Evolutionary conservation across 2,888 invertebrate genomes (phyloP).

Genomic region (Gymnosoma rotundatum): DNA sequence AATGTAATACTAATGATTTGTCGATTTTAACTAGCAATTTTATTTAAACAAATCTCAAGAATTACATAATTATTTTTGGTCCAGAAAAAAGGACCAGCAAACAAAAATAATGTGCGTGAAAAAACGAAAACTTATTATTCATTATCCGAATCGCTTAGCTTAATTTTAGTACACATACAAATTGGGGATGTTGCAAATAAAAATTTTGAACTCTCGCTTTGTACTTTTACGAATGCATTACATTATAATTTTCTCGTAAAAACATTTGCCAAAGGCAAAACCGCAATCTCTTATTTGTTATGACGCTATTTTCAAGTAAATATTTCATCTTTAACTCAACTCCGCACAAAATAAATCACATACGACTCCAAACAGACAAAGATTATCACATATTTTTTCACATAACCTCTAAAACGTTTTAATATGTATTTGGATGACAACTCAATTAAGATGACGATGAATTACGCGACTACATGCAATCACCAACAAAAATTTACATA

Average conservation of each 20-base stretch:
- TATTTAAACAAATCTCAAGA: too few relatives aligned
- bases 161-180: neutral
- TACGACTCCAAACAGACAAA: neutral
- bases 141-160: too few relatives aligned
- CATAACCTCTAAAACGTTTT: constrained; percentile 67
- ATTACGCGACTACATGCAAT: constrained; percentile 70
- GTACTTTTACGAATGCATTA: neutral
- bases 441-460: constrained; percentile 69
- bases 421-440: constrained; percentile 69
- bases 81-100: too few relatives aligned
- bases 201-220: neutral
- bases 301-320: constrained; percentile 34
- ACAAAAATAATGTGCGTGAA: too few relatives aligned
- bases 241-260: constrained; percentile 16
- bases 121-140: too few relatives aligned
- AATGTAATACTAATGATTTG: too few relatives aligned
- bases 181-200: neutral
- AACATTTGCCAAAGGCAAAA: constrained; percentile 30
- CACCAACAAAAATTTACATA: constrained; percentile 65
- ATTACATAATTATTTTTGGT: too few relatives aligned
- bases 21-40: too few relatives aligned
- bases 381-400: constrained; percentile 41
- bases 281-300: constrained; percentile 41
- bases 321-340: constrained; percentile 29
- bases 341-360: constrained; percentile 49